A percentile compares a stretch with the other conserved stretches of the same genome.
Conservation (phyloP, 2,797 vertebrate genomes). For the Setipinna tenuifilis region DNA sequence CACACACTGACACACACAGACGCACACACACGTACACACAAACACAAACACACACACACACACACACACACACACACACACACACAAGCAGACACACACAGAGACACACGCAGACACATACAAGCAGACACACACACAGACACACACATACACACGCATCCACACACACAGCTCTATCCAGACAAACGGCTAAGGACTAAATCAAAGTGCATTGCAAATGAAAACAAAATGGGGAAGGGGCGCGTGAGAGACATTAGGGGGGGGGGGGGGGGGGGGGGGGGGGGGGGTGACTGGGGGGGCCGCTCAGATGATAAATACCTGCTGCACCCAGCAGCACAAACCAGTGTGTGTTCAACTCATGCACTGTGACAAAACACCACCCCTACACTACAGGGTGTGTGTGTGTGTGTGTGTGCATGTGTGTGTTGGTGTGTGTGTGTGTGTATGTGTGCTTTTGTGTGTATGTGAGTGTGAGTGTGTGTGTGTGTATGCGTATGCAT, state of each 20-base stretch:
- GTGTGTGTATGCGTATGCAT: conserved; percentile 35
- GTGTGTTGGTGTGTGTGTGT: too few relatives aligned
- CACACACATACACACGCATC: conserved; percentile 37
- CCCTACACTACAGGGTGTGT: too few relatives aligned
- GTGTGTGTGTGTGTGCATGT: too few relatives aligned
- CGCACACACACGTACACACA: too few relatives aligned
- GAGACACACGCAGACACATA: conserved; percentile 16
- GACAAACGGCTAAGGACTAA: conserved; percentile 31
- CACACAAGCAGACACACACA: too few relatives aligned
- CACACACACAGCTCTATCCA: conserved; percentile 34
- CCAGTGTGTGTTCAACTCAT: not conserved
- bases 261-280: conserved; percentile 33
- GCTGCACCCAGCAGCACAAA: not conserved
- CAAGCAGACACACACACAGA: conserved; percentile 7
- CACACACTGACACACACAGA: conserved; percentile 8
- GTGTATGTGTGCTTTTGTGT: too few relatives aligned
- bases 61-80: too few relatives aligned
- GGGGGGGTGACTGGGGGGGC: too few relatives aligned
- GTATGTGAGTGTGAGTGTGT: conserved; percentile 12
- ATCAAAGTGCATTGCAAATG: conserved; percentile 67
- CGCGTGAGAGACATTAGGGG: not conserved
- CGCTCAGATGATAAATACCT: not conserved
- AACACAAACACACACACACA: too few relatives aligned
- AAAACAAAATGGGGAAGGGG: conserved; percentile 58
- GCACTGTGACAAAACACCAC: conserved; percentile 28